Evolutionary conservation across 2,888 invertebrate genomes (phyloP), one percentile per base, ranked within the genome.

Genomic region (Alloscopus bannaensis): DNA sequence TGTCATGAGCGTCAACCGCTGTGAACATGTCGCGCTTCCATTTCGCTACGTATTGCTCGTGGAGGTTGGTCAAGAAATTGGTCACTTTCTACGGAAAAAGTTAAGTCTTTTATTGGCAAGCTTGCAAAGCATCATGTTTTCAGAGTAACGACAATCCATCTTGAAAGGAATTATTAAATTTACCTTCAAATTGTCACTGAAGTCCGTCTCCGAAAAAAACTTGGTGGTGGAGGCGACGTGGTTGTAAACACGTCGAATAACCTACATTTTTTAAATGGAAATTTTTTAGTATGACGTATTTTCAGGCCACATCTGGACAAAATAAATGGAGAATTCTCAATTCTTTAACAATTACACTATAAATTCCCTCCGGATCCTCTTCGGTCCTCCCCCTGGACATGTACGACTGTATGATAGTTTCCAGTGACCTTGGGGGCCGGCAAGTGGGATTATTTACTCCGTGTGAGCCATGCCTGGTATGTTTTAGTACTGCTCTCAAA

Each of bases 1-100:
- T 3, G 3, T 31, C 24, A 24, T 16, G 22, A 11, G 8, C 40
- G 36, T 68, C 36, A 8, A 68, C 20, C 1, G 68, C 31, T 6
- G 26, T 22, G 40, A 52, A 52, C 68, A 68, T 68, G 24, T 52
- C 16, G 8, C 36, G 57, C 28, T 57, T 57, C 20, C 69, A 69
- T 2, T 42, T n/a, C 13, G 8, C n/a, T 16, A 22, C 40, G 20
- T 45, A 18, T 28, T 45, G 18, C 28, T 4, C 16, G 31, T 36
- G 24, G 22, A 52, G n/a, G 47, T 13, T 47, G 47, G 36, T 36
- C 6, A 13, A 40, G 11, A 22, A 60, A 40, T 60, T 40, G 4
- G 22, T 60, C 20, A 16, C 36, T 36, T 36, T 36, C 8, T 8
- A 36, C 6, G 47, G n/a, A 6, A 47, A 47, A 36, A 36, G 36